These are phyloP conservation scores for Lordiphosa collinella DNA, from an alignment of 1,140 invertebrate species.

Conservation along the genomic window DNA sequence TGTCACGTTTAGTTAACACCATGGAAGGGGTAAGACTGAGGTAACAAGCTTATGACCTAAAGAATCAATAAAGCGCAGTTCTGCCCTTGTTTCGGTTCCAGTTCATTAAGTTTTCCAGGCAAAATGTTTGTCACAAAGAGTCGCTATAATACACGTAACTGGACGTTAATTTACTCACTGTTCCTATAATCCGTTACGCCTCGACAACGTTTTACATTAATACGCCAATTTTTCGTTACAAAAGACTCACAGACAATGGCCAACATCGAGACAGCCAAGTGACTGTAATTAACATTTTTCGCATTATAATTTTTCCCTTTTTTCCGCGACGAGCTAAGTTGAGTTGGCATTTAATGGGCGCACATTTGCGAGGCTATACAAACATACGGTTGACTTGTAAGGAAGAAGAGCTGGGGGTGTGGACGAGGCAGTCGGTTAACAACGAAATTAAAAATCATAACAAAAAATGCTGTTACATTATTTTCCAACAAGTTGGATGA, in stretches of 20 bases:
- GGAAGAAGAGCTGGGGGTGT: not conserved
- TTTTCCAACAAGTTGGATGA: conserved; percentile 31
- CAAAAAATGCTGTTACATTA: conserved; percentile 40
- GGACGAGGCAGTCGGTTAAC: conserved; percentile 14
- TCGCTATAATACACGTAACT: conserved; percentile 40
- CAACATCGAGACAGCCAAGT: conserved; percentile 28
- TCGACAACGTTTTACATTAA: conserved; percentile 64
- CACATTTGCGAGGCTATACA: conserved; percentile 47
- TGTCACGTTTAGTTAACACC: conserved; percentile 60
- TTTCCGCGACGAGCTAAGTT: conserved; percentile 41
- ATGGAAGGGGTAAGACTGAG: not conserved
- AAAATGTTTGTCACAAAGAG: conserved; percentile 52
- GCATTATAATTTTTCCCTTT: conserved; percentile 72
- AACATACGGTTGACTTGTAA: not conserved
- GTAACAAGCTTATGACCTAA: conserved; percentile 42
- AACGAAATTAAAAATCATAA: conserved; percentile 25
- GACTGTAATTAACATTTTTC: conserved; percentile 70
- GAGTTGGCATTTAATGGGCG: conserved; percentile 59
- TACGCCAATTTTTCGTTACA: conserved; percentile 56
- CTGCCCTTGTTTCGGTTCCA: conserved; percentile 37
- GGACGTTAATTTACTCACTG: conserved; percentile 55
- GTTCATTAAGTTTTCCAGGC: conserved; percentile 55
- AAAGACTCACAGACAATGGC: conserved; percentile 46
- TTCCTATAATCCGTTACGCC: conserved; percentile 69
- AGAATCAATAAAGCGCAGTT: conserved; percentile 25